Base-by-base conservation (phyloP, 2,113 vertebrate species). In the Vulpes ferrilata region DNA sequence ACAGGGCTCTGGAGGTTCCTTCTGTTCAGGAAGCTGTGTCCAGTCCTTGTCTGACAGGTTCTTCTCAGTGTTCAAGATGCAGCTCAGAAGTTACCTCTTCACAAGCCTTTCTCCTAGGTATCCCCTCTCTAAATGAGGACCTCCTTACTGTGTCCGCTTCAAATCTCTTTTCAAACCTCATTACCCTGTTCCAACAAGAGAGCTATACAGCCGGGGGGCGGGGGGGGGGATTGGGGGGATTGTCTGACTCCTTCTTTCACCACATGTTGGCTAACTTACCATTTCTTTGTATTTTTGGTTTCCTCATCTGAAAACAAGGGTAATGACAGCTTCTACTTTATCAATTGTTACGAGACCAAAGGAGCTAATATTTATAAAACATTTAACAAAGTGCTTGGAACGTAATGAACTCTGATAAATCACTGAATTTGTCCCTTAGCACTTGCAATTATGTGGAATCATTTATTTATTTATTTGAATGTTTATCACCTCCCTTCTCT, bases 261-360 rank as follows among this genome's bases (percentile, higher is more conserved):
- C 17, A 5, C 20, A 3, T 48, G 32, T 15, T 60, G 23, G 35
- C 35, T 85, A 71, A 32, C 11, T 80, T 82, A 74, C 62, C 25
- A 7, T 32, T 92, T 57, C 43, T 83, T 55, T 38, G 64, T 20
- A 3, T 16, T 64, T 57, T 27, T 10, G 0, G 9, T 59, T 81
- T 76, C 76, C 82, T 87, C n/a, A 43, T n/a, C 69, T 85, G 38
- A 80, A 93, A 79, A 59, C 13, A 7, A 84, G 55, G 64, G 62
- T 78, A n/a, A 60, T 88, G 55, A 35, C 23, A 11, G 30, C 25
- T 65, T 13, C 23, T 65, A 32, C 23, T 65, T 71, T 84, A 8
- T 64, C 84, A 22, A 64, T 78, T 59, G 17, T 55, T 73, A 51
- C 11, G 51, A 83, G 88, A 82, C 27, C 35, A 83, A 62, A 19